Conservation (phyloP, 1,140 invertebrate species). For the Calephelis virginiensis region DNA sequence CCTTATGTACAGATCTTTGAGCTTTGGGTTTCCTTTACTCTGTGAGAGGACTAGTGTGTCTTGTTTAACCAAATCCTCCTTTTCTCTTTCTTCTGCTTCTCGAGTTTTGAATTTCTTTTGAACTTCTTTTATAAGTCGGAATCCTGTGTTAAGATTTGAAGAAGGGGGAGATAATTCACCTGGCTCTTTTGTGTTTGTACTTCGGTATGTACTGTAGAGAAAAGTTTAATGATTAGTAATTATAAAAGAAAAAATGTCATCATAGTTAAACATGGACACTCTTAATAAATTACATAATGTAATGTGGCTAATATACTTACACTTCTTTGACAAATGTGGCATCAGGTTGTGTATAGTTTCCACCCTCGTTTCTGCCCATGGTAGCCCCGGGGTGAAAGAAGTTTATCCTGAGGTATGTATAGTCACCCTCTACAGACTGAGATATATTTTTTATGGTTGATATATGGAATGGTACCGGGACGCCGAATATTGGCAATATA, state of each 20-base stretch:
- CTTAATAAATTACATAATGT: too few species aligned
- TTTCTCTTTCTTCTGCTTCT: conserved; percentile 98
- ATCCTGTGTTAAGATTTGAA: conserved; percentile 97
- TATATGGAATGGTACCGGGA: conserved; percentile 98
- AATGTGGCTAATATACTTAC: conserved; percentile 78
- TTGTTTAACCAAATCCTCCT: conserved; percentile 99
- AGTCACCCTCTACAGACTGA: conserved; percentile 98
- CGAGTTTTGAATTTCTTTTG: conserved; percentile 99
- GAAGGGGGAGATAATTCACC: conserved; percentile 97
- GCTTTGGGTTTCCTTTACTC: conserved; percentile 98
- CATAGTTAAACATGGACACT: too few species aligned
- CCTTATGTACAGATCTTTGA: conserved; percentile 99
- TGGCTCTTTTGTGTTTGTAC: conserved; percentile 98
- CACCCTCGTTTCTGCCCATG: conserved; percentile 94
- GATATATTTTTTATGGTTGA: conserved; percentile 99
- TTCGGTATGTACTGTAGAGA: conserved; percentile 93
- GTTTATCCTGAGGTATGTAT: conserved; percentile 98
- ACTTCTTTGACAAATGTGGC: conserved; percentile 99
- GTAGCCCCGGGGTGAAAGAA: conserved; percentile 99
- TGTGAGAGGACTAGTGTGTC: conserved; percentile 97
- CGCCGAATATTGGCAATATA: conserved; percentile 96
- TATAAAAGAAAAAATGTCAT: too few species aligned
- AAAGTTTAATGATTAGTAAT: neutral
- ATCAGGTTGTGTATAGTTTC: conserved; percentile 94
- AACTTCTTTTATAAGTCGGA: conserved; percentile 98